Conservation (phyloP, 2,113 vertebrate genomes). For the Zapornia atra region DNA sequence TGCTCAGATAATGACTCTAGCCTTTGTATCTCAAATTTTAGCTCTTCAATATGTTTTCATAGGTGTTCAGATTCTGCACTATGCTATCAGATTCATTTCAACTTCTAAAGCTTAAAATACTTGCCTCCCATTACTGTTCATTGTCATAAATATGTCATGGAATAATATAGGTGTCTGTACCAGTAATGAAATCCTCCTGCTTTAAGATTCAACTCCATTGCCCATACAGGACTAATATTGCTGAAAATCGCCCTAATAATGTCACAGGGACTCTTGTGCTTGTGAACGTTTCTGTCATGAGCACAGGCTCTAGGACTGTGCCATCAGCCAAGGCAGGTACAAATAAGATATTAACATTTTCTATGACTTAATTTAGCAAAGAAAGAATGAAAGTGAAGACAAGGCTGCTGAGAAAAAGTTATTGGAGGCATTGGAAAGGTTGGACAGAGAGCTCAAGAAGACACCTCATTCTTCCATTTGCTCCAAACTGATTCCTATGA, state of each 20-base stretch:
- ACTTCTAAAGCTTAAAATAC: slow-evolving; percentile 37
- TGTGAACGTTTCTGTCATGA: background rate
- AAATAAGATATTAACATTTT: background rate
- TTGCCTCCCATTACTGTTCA: slow-evolving; percentile 29
- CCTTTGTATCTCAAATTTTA: slow-evolving; percentile 54
- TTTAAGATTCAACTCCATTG: slow-evolving; percentile 27
- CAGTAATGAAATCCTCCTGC: slow-evolving; percentile 46
- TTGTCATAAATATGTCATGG: slow-evolving; percentile 61
- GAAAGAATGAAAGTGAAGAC: background rate
- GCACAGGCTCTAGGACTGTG: background rate
- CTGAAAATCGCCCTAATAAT: slow-evolving; percentile 45
- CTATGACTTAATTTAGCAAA: background rate
- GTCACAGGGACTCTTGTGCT: background rate
- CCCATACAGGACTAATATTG: slow-evolving; percentile 48
- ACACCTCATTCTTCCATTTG: background rate
- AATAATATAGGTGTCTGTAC: slow-evolving; percentile 54
- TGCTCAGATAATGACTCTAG: slow-evolving; percentile 43
- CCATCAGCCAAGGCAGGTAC: background rate
- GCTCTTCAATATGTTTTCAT: slow-evolving; percentile 50
- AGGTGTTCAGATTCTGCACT: background rate
- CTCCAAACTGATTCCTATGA: background rate
- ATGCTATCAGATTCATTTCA: background rate
- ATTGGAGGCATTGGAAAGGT: background rate
- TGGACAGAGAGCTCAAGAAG: background rate
- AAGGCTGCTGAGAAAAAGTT: background rate